These are phyloP conservation scores for Camponotus fellah DNA, from an alignment of 2,888 invertebrate species.

Conservation along the genomic window DNA sequence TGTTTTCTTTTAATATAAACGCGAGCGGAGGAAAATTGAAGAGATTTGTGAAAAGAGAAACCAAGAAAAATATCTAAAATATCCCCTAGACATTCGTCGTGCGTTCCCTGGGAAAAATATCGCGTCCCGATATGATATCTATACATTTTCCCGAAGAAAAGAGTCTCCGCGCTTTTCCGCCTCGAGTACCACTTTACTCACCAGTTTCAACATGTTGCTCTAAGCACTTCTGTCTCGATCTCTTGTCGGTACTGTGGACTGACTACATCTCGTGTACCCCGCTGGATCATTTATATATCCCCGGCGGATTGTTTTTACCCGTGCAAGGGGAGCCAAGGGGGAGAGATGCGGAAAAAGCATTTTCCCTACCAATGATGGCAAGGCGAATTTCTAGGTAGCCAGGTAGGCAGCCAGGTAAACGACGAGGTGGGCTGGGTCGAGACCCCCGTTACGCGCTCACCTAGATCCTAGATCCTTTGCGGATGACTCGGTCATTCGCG, in stretches of 20 bases:
- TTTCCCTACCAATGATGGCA: conserved; percentile 50
- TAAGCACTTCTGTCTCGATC: conserved; percentile 55
- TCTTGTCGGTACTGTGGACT: conserved; percentile 76
- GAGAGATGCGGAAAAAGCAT: conserved; percentile 59
- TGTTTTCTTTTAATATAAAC: background rate
- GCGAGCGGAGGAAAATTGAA: background rate
- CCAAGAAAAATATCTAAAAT: background rate
- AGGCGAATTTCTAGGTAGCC: conserved; percentile 23
- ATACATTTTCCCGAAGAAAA: background rate
- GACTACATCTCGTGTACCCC: conserved; percentile 69
- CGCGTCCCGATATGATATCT: background rate
- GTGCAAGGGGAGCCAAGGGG: conserved; percentile 77
- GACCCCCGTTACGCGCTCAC: conserved; percentile 57
- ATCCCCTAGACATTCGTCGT: background rate
- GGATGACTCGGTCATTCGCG: conserved; percentile 59
- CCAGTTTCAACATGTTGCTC: conserved; percentile 89
- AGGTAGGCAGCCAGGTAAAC: conserved; percentile 17
- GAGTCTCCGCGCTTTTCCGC: background rate
- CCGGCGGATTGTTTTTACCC: conserved; percentile 49
- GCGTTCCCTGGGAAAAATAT: background rate
- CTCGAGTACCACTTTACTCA: conserved; percentile 84
- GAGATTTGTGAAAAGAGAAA: background rate
- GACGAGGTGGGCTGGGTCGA: conserved; percentile 42
- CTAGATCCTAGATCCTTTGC: conserved; percentile 58
- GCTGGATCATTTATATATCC: conserved; percentile 79